phyloP scores from a whole-genome alignment of 2,797 vertebrate species.

The Phataginus tricuspis region DNA sequence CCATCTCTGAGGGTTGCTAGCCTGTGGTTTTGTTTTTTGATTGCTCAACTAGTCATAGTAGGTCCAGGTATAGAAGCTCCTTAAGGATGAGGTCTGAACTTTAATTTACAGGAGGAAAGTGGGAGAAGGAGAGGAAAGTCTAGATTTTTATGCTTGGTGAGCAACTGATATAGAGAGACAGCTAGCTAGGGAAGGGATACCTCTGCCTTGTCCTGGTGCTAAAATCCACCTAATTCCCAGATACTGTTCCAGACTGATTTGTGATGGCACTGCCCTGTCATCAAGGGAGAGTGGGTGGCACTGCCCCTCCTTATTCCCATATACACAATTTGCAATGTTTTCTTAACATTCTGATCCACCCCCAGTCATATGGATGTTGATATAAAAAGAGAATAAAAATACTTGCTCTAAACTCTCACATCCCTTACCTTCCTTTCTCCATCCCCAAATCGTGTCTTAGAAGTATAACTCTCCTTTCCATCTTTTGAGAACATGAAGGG shows the following conservation, averaged over 20 bases:
- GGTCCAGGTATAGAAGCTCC: background rate
- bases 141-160: background rate
- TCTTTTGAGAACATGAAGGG: background rate
- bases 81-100: background rate
- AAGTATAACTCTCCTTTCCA: background rate
- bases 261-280: background rate
- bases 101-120: background rate
- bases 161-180: background rate
- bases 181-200: background rate
- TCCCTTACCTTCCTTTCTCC: background rate
- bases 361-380: background rate
- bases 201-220: background rate
- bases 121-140: background rate
- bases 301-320: background rate
- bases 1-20: background rate
- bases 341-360: background rate
- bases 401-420: constrained; percentile 23
- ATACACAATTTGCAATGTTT: background rate
- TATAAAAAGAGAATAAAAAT: background rate
- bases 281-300: background rate
- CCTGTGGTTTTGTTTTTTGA: constrained; percentile 9
- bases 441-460: background rate
- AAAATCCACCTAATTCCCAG: background rate
- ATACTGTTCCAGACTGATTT: background rate
- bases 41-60: background rate